Base-by-base conservation (phyloP, 1,140 invertebrate genomes). In the Eriocheir sinensis region DNA sequence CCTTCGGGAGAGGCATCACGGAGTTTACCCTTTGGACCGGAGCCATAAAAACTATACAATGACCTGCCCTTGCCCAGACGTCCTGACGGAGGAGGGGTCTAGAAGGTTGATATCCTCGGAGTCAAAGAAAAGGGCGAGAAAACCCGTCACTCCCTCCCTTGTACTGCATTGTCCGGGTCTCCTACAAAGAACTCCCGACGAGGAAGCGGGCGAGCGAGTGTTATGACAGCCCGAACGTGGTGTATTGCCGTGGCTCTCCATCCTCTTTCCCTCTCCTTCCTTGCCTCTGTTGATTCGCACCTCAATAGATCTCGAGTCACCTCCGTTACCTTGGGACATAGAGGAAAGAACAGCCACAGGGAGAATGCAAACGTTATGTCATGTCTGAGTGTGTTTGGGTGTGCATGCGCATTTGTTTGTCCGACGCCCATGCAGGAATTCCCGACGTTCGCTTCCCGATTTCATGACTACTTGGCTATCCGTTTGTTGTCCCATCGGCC, bases 371-470 rank as follows among this genome's bases (percentile, higher is more conserved):
- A 72, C 21, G 60, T 72, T 72, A n/a, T 21, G 48, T n/a, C 60
- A 72, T 72, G 83, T 86, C 21, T 86, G 83, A 40, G 83, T 86
- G 32, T 86, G 83, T 86, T 38, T 86, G 60, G 12, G 60, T 72
- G 60, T 72, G 60, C n/a, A n/a, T 72, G 60, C n/a, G 60, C n/a
- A n/a, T 72, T 15, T 72, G 60, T 72, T 15, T 72, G 60, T 72
- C 12, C n/a, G 60, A 15, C 60, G n/a, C n/a, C 60, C n/a, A n/a
- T 72, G n/a, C 60, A 72, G 60, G n/a, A n/a, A n/a, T n/a, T n/a
- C 60, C n/a, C 48, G 48, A 53, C 60, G 27, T 72, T n/a, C n/a
- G n/a, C 60, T 21, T 72, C 60, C 60, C 21, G 60, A 8, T 15
- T 8, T n/a, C 21, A 1, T 21, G 60, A 12, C 60, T 72, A n/a